Percentiles rank a stretch among this genome's conserved stretches.
Conservation (phyloP, 2,113 vertebrate species). For the Delphinapterus leucas region DNA sequence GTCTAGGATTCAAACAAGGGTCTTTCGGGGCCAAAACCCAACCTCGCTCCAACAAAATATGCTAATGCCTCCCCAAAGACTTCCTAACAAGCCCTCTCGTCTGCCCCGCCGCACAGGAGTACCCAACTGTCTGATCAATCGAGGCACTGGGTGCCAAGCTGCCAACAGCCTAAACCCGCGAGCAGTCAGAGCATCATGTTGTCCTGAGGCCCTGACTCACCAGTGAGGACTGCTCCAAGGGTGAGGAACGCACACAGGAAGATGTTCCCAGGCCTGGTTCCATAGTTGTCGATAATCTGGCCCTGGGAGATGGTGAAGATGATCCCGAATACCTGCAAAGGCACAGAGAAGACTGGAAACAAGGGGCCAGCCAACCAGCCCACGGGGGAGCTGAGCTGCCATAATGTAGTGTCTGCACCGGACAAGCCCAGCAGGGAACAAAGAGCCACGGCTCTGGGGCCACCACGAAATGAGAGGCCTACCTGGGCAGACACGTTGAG, state of each 20-base stretch:
- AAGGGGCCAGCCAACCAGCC: not conserved
- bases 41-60: not conserved
- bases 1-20: not conserved
- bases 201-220: constrained; percentile 77
- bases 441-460: not conserved
- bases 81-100: not conserved
- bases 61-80: not conserved
- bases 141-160: not conserved
- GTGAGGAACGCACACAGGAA: constrained; percentile 91
- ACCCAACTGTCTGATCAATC: not conserved
- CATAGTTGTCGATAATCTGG: constrained; percentile 89
- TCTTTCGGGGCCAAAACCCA: not conserved
- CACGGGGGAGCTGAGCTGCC: not conserved
- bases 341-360: constrained; percentile 27
- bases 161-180: not conserved
- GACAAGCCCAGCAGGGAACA: not conserved
- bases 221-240: constrained; percentile 89
- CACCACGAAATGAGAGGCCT: not conserved
- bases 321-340: constrained; percentile 93
- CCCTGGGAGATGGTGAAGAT: constrained; percentile 94
- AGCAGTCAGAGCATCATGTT: not conserved
- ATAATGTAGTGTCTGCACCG: not conserved
- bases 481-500: constrained; percentile 97
- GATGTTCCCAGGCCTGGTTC: constrained; percentile 89
- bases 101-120: not conserved